Evolutionary conservation across 92 coral and sea anemone genomes (phyloP).

Genomic region (Plumapathes pennacea): DNA sequence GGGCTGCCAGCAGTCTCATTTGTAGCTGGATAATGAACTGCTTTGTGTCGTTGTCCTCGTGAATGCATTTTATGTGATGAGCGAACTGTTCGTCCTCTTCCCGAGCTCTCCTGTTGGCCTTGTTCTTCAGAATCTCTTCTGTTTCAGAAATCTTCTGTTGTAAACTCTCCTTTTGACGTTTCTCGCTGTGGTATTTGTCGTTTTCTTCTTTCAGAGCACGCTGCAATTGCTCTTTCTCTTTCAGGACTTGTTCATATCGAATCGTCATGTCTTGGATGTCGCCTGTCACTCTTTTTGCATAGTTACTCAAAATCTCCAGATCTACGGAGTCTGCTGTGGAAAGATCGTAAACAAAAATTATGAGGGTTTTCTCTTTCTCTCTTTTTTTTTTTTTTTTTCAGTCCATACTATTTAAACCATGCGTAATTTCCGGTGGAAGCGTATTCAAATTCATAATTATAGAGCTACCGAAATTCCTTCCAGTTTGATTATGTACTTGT

Average conservation of each 20-base stretch:
- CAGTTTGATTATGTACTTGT: too few relatives aligned
- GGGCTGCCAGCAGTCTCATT: slow-evolving; percentile 45
- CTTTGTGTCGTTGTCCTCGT: slow-evolving; percentile 39
- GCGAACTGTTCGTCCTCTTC: slow-evolving; percentile 18
- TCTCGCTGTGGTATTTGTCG: slow-evolving; percentile 10
- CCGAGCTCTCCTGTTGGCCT: slow-evolving; percentile 38
- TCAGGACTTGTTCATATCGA: slow-evolving; percentile 48
- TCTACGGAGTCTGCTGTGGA: too few relatives aligned
- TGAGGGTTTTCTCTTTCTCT: too few relatives aligned
- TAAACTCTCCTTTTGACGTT: slow-evolving; percentile 13
- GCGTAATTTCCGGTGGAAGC: too few relatives aligned
- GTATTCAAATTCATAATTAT: too few relatives aligned
- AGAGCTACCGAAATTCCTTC: too few relatives aligned
- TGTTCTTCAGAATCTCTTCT: slow-evolving; percentile 35
- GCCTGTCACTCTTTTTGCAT: slow-evolving; percentile 46
- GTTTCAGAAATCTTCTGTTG: slow-evolving; percentile 37
- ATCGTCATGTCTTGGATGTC: slow-evolving; percentile 63
- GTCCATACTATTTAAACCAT: too few relatives aligned
- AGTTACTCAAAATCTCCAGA: slow-evolving; percentile 58
- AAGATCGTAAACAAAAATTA: too few relatives aligned
- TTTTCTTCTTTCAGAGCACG: slow-evolving; percentile 23
- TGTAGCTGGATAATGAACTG: slow-evolving; percentile 66
- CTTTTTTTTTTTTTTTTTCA: too few relatives aligned
- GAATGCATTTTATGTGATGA: slow-evolving; percentile 38
- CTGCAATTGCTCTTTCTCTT: slow-evolving; percentile 53